Evolutionary conservation across 2,888 invertebrate species (phyloP), one percentile per base, ranked within the genome.

Genomic region (Uropetala carovei): DNA sequence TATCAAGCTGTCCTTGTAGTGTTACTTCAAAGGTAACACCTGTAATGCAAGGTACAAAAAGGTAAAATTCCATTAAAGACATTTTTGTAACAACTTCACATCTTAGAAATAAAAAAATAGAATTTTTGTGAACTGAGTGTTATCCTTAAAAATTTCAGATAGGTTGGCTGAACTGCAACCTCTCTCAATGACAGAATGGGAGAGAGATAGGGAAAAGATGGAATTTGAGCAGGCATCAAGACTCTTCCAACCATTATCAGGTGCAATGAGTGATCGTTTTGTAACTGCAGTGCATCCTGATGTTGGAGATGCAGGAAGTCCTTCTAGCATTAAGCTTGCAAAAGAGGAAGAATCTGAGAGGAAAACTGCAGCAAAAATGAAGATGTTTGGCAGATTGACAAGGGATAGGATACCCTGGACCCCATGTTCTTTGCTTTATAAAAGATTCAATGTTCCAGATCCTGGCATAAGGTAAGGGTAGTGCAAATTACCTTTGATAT

Each of bases 401-500:
- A 95, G 99, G 92, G 95, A 95, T 9, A 96, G 96, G 58, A 94
- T 94, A 0, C 95, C 96, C 84, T 99, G 99, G 99, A 96, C 97
- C 93, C 99, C 99, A 0, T 96, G 97, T 93, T 95, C 97, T 82
- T 94, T 98, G 11, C 96, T 99, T 0, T 99, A 98, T 94, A 98
- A 98, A 94, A 96, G 99, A 83, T 99, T 99, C 94, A 99, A 99
- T 94, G 97, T 99, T 58, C 98, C 99, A 0, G 97, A 99, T 94
- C 98, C 99, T 0, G 97, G 96, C 93, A 96, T 96, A 59, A 96
- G 96, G 96, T 96, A 95, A 95, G 95, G 94, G 82, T 27, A 2
- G 13, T 14, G 22, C 8, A 83, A 43, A 43, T 81, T 7, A 81
- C 4, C 4, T 43, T 16, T 57, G 18, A 56, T 4, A 43, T 43